Evolutionary conservation across 2,797 vertebrate genomes (phyloP).

Genomic region (Benthosema pterotum): DNA sequence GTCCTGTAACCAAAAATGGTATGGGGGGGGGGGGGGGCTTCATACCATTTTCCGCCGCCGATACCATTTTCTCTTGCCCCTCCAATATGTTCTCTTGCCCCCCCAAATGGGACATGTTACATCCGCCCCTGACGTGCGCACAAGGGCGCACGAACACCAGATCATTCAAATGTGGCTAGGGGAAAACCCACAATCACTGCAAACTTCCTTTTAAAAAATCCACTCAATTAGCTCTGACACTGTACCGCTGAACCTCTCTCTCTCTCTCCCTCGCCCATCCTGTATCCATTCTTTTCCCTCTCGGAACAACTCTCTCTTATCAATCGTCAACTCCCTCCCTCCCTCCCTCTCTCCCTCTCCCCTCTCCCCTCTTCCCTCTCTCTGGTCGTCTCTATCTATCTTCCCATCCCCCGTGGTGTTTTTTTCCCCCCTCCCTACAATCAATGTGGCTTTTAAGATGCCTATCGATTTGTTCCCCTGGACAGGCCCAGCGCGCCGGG

Average conservation of each 20-base stretch:
- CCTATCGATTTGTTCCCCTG: conserved; percentile 87
- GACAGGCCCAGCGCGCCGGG: conserved; percentile 82
- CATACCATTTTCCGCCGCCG: too few relatives aligned
- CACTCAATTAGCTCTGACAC: conserved; percentile 52
- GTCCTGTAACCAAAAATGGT: too few relatives aligned
- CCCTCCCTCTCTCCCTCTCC: background rate
- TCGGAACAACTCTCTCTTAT: conserved; percentile 76
- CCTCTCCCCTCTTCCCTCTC: conserved; percentile 44
- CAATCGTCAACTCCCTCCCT: conserved; percentile 65
- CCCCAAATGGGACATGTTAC: too few relatives aligned
- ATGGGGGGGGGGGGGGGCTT: too few relatives aligned
- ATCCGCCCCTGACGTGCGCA: too few relatives aligned
- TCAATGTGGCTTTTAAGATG: conserved; percentile 87
- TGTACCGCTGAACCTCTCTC: conserved; percentile 44
- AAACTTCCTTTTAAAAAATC: conserved; percentile 44
- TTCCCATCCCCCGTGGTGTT: conserved; percentile 80
- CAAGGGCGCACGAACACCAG: too few relatives aligned
- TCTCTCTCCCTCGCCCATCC: conserved; percentile 33
- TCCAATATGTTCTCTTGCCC: too few relatives aligned
- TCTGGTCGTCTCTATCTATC: conserved; percentile 77
- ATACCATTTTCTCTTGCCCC: too few relatives aligned
- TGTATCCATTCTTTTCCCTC: conserved; percentile 57
- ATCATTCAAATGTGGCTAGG: conserved; percentile 13
- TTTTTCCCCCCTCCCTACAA: conserved; percentile 78
- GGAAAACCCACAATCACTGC: conserved; percentile 41